Percentiles rank a stretch among this genome's conserved stretches.
Evolutionary conservation across 2,113 vertebrate genomes (phyloP).

Genomic region (Australoheros scitulus): DNA sequence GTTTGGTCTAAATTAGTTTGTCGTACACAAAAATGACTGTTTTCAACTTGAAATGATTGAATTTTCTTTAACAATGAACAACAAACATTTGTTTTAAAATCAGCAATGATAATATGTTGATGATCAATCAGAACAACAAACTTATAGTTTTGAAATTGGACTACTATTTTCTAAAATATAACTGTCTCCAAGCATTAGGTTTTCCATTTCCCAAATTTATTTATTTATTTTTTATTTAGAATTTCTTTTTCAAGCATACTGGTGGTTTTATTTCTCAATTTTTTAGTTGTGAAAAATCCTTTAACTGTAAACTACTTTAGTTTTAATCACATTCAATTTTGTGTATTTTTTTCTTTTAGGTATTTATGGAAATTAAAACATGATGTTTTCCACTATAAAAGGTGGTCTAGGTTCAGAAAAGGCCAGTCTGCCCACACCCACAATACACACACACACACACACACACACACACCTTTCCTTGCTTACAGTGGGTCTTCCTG

Average conservation of each 20-base stretch:
- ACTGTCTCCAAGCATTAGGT: too few species aligned
- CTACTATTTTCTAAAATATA: too few species aligned
- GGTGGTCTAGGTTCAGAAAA: neutral
- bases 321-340: neutral
- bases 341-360: neutral
- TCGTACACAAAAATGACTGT: too few species aligned
- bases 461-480: slow-evolving; percentile 67
- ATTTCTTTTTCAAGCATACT: neutral
- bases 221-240: too few species aligned
- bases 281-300: neutral
- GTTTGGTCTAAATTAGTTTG: neutral
- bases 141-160: too few species aligned
- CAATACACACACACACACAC: neutral
- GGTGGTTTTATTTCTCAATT: neutral
- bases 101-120: too few species aligned
- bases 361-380: slow-evolving; percentile 2
- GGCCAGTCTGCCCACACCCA: neutral
- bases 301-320: neutral
- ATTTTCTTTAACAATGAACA: too few species aligned
- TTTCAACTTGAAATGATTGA: too few species aligned
- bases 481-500: slow-evolving; percentile 78
- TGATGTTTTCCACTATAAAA: neutral
- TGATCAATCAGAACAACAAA: too few species aligned
- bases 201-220: too few species aligned
- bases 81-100: too few species aligned